Base-by-base conservation (phyloP, 2,113 vertebrate species). In the Tor tambroides region DNA sequence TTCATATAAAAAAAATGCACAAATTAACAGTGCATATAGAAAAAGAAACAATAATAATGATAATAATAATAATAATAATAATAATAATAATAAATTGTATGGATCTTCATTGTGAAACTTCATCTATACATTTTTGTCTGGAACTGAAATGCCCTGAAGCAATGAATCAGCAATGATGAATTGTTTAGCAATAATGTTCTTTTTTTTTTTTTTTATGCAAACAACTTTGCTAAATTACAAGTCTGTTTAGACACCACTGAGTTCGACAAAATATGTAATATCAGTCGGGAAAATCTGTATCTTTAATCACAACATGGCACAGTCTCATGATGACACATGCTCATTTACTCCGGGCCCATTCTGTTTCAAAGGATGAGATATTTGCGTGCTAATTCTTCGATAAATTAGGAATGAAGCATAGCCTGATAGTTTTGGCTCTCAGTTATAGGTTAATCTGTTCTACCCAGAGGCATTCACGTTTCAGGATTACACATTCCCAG, bases 401-500 rank as follows among this genome's bases (percentile, higher is more conserved):
- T 28, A 84, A 84, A 72, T 84, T 84, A 56, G 46, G 7, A 84
- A 84, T 38, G 23, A 72, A 72, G 67, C 30, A 54, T 30, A 84
- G 67, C 67, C 67, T 74, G 82, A 72, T 56, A 72, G 67, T 84
- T 41, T 54, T 72, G 67, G 19, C 67, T 84, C 65, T 38, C 67
- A 56, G 63, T 78, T 51, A 67, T 41, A 84, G 30, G 67, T 84
- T 84, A 56, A 72, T 72, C 82, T 84, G 67, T 54, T 84, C 65
- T 56, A 72, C 67, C 82, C 67, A 56, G 21, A 72, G 82, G 82
- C 82, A 84, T 84, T 84, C 46, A 54, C 49, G 82, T 84, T 74
- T 51, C 67, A 72, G 82, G 67, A 80, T 86, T 79, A 79, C 75
- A 71, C 61, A 72, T 84, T 72, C 82, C 46, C 67, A 84, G 12